phyloP scores from a whole-genome alignment of 1,140 invertebrate genomes.

The Gryllus bimaculatus region DNA sequence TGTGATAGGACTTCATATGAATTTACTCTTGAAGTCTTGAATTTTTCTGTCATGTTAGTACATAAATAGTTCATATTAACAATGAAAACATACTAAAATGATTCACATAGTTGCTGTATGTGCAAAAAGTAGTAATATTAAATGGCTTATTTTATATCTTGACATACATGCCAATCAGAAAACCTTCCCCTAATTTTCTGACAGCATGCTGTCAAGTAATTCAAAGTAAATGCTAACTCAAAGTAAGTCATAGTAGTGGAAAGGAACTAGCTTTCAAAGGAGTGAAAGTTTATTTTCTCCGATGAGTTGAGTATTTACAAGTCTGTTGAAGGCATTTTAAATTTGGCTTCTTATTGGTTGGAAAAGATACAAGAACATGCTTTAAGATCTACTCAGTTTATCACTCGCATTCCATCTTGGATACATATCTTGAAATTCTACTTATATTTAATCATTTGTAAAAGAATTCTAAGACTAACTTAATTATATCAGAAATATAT shows the following conservation, averaged over 20 bases:
- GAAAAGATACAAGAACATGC: background rate
- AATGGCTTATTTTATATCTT: background rate
- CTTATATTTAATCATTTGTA: background rate
- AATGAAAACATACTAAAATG: background rate
- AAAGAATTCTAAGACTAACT: background rate
- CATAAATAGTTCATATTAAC: background rate
- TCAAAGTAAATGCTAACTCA: background rate
- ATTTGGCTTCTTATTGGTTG: background rate
- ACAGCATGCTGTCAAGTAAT: conserved; percentile 7
- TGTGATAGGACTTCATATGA: background rate
- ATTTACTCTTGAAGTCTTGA: background rate
- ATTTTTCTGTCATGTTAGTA: background rate
- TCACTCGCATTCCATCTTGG: background rate
- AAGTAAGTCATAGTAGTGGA: background rate
- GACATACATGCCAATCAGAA: conserved; percentile 27
- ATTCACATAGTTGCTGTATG: background rate
- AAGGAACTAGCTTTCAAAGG: background rate
- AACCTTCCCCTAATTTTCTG: conserved; percentile 39
- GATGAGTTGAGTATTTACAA: background rate
- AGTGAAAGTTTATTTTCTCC: background rate
- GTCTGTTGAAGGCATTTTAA: background rate
- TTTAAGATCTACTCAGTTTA: background rate
- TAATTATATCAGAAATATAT: background rate
- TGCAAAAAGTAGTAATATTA: background rate
- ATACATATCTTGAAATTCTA: background rate